A percentile compares a stretch with the other conserved stretches of the same genome.
Conservation (phyloP, 1,140 invertebrate species). For the Drosophila melanogaster region Release_6_plus_ISO1_MT NT_033777.3:16658001-16658500, state of each 20-base stretch:
- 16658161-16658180: slow-evolving; percentile 80
- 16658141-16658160: slow-evolving; percentile 82
- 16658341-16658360: slow-evolving; percentile 72
- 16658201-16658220: slow-evolving; percentile 54
- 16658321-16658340: slow-evolving; percentile 58
- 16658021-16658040: slow-evolving; percentile 80
- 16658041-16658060: slow-evolving; percentile 80
- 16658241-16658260: slow-evolving; percentile 80
- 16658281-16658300: slow-evolving; percentile 26
- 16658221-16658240: slow-evolving; percentile 72
- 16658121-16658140: slow-evolving; percentile 69
- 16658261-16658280: slow-evolving; percentile 60
- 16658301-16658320: slow-evolving; percentile 15
- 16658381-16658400: slow-evolving; percentile 25
- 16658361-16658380: slow-evolving; percentile 77
- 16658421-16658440: slow-evolving; percentile 48
- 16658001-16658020: slow-evolving; percentile 74
- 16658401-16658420: slow-evolving; percentile 25
- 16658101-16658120: slow-evolving; percentile 27
- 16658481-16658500: slow-evolving; percentile 35
- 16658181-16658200: slow-evolving; percentile 49
- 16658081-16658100: slow-evolving; percentile 65
- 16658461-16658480: slow-evolving; percentile 56
- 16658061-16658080: slow-evolving; percentile 75
- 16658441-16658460: slow-evolving; percentile 44